Conservation (phyloP, 1,140 invertebrate genomes). For the Hermetia illucens region DNA sequence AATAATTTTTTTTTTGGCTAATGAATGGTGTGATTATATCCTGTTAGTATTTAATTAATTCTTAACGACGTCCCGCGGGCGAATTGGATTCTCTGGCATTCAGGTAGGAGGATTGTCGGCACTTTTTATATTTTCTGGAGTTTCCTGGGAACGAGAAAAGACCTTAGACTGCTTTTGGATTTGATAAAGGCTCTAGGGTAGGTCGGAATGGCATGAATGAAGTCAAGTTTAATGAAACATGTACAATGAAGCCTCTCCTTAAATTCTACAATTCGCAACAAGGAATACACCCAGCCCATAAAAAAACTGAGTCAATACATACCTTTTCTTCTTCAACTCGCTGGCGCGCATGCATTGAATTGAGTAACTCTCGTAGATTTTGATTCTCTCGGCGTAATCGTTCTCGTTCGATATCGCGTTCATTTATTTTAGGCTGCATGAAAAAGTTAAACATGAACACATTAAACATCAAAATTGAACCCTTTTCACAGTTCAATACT, state of each 20-base stretch:
- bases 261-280: too few species aligned
- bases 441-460: constrained; percentile 8
- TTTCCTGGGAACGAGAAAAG: neutral
- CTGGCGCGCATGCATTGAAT: constrained; percentile 40
- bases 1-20: too few species aligned
- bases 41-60: too few species aligned
- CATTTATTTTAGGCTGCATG: constrained; percentile 52
- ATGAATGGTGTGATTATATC: too few species aligned
- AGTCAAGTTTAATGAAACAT: too few species aligned
- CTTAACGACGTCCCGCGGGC: too few species aligned
- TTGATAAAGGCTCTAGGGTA: too few species aligned
- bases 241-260: too few species aligned
- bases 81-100: too few species aligned
- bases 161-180: too few species aligned
- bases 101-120: too few species aligned
- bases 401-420: constrained; percentile 60
- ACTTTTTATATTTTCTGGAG: constrained; percentile 3
- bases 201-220: too few species aligned
- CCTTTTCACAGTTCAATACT: constrained; percentile 11
- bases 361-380: constrained; percentile 53
- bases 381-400: constrained; percentile 55
- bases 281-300: neutral
- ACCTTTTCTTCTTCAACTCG: constrained; percentile 28
- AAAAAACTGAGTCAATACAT: constrained; percentile 1
- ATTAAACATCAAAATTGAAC: neutral